A percentile compares a stretch with the other conserved stretches of the same genome.
Conservation (phyloP, 2,888 invertebrate species). For the Busseola fusca region DNA sequence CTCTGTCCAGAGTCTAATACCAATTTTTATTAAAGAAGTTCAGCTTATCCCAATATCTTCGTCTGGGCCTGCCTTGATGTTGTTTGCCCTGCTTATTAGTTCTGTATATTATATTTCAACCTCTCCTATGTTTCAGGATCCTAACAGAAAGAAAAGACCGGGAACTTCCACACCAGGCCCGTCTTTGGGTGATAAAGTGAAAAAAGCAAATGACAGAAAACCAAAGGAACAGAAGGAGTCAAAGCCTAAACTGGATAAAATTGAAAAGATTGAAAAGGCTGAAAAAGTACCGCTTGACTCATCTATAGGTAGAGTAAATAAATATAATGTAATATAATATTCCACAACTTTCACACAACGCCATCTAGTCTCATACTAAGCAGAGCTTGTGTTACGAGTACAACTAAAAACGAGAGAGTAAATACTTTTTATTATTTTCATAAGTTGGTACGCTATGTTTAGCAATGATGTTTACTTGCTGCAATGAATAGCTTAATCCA, state of each 20-base stretch:
- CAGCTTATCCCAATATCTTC: background rate
- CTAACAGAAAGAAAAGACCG: slow-evolving; percentile 77
- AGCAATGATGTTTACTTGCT: background rate
- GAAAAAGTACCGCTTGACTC: slow-evolving; percentile 71
- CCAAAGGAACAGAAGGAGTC: slow-evolving; percentile 76
- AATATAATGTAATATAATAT: too few relatives aligned
- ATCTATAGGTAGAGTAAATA: slow-evolving; percentile 73
- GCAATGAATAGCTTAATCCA: too few relatives aligned
- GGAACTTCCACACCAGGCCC: slow-evolving; percentile 46
- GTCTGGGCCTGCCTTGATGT: background rate
- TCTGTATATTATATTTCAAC: background rate
- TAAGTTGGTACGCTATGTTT: background rate
- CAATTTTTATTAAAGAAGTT: background rate
- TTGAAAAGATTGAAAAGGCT: slow-evolving; percentile 61
- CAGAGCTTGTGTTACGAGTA: too few relatives aligned
- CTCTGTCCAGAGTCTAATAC: background rate
- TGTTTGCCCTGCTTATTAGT: background rate
- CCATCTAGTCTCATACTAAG: too few relatives aligned
- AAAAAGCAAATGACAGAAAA: slow-evolving; percentile 73
- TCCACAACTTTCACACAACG: too few relatives aligned
- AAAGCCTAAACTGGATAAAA: slow-evolving; percentile 71
- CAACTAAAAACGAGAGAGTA: too few relatives aligned
- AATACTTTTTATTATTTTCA: background rate
- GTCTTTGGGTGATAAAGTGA: slow-evolving; percentile 71
- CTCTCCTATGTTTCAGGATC: slow-evolving; percentile 72